Percentiles rank a stretch among this genome's conserved stretches.
phyloP scores from a whole-genome alignment of 2,113 vertebrate species.

The Hystrix cristata region DNA sequence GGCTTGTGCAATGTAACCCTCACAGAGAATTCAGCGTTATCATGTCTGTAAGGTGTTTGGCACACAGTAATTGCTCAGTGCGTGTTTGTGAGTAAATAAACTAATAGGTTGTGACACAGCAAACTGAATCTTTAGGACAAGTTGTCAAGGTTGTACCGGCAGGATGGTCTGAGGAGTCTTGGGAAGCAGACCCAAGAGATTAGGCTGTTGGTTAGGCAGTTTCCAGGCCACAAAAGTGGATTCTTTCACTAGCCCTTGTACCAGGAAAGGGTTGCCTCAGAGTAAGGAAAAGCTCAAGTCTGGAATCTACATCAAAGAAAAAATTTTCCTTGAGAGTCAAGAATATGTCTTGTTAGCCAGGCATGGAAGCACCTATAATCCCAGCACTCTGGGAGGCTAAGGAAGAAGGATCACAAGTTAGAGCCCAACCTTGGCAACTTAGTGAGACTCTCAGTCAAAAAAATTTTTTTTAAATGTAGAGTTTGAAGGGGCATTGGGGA shows the following conservation, averaged over 20 bases:
- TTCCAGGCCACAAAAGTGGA: neutral
- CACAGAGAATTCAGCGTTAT: neutral
- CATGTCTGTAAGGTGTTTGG: neutral
- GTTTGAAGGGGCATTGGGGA: neutral
- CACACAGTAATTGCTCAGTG: neutral
- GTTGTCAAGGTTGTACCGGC: neutral
- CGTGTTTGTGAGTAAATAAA: neutral
- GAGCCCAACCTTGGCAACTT: neutral
- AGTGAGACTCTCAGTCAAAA: neutral
- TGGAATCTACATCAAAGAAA: constrained; percentile 2
- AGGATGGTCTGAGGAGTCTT: neutral
- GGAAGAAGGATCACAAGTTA: neutral
- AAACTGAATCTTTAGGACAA: neutral
- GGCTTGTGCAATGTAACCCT: neutral
- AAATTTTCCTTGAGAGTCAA: neutral
- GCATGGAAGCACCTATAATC: neutral
- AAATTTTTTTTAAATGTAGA: neutral
- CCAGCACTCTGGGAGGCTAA: neutral
- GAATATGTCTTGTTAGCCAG: neutral
- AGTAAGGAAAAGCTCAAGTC: neutral
- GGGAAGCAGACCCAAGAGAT: neutral
- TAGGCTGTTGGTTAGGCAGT: neutral
- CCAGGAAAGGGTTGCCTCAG: neutral
- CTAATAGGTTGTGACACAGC: neutral
- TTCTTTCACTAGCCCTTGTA: neutral